phyloP scores from a whole-genome alignment of 2,888 invertebrate species.

The Phymatocera aterrima region DNA sequence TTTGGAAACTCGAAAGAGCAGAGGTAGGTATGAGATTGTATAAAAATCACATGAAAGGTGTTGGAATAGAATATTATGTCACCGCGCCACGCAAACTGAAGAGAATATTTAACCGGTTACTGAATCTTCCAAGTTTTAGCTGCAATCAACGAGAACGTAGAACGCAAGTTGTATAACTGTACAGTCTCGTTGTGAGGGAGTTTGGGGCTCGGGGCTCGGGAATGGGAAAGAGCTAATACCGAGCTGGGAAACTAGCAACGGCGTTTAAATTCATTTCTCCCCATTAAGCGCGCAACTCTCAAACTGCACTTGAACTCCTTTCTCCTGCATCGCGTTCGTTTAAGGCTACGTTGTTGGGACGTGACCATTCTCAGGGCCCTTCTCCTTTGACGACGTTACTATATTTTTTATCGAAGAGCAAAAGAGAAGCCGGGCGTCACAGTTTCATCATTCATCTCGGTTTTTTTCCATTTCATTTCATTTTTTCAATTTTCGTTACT shows the following conservation, averaged over 20 bases:
- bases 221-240: constrained; percentile 28
- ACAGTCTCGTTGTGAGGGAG: neutral
- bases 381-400: neutral
- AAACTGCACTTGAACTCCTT: constrained; percentile 45
- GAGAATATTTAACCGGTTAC: constrained; percentile 29
- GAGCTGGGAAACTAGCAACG: constrained; percentile 54
- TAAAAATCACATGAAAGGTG: neutral
- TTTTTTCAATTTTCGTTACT: too few species aligned
- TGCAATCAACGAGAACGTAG: constrained; percentile 29
- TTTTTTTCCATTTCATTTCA: too few species aligned
- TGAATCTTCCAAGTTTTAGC: constrained; percentile 31
- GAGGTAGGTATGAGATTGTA: neutral
- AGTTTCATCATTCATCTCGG: too few species aligned
- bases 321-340: constrained; percentile 12
- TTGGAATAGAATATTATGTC: constrained; percentile 15
- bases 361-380: neutral
- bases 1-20: neutral
- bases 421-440: too few species aligned
- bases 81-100: neutral
- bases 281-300: constrained; percentile 54
- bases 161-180: constrained; percentile 20
- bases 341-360: neutral
- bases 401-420: too few species aligned
- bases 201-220: too few species aligned
- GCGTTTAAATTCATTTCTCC: constrained; percentile 57